Evolutionary conservation across 2,797 vertebrate species (phyloP).

Genomic region (Mormyrus hasselquistii): DNA sequence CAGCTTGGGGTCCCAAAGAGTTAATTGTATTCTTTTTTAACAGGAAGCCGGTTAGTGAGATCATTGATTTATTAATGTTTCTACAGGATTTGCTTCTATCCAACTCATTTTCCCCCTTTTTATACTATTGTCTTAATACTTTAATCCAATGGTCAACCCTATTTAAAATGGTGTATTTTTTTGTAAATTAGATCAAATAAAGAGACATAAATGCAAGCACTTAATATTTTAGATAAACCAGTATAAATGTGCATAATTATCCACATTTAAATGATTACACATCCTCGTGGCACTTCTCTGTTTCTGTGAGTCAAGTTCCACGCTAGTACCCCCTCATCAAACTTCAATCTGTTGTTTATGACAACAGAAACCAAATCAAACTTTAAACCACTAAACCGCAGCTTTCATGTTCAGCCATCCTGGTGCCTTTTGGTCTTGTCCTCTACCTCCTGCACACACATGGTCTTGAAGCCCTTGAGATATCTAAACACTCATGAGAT

Average conservation of each 20-base stretch:
- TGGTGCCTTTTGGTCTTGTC: background rate
- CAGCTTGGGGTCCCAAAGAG: slow-evolving; percentile 31
- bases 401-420: background rate
- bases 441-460: background rate
- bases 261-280: background rate
- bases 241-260: background rate
- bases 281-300: background rate
- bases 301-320: background rate
- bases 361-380: background rate
- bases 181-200: background rate
- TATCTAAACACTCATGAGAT: background rate
- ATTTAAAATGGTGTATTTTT: background rate
- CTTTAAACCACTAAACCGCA: background rate
- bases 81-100: background rate
- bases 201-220: background rate
- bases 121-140: background rate
- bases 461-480: background rate
- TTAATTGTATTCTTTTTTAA: slow-evolving; percentile 49
- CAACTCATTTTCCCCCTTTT: background rate
- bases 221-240: background rate
- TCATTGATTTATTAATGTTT: background rate
- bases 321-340: background rate
- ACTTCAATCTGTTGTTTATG: background rate
- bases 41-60: slow-evolving; percentile 4
- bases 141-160: background rate